Base-by-base conservation (phyloP, 2,113 vertebrate species). In the Pyrgilauda ruficollis region DNA sequence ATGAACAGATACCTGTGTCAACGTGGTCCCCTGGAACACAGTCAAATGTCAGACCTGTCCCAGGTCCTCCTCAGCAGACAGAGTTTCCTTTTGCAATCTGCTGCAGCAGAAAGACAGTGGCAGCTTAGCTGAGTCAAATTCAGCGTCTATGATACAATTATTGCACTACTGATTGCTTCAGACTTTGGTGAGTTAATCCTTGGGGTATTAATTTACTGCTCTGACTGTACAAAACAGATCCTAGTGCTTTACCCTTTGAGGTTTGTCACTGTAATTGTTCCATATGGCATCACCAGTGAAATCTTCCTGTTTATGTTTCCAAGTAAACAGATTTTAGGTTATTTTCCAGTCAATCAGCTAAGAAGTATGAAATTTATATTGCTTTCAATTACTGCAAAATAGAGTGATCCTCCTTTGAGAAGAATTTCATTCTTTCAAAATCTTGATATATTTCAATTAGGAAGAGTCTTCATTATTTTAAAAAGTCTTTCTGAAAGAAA, bases 201-300 rank as follows among this genome's bases (percentile, higher is more conserved):
- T 68, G 27, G 93, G 84, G 96, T 77, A 97, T 97, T 98, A 90
- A 97, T 97, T 97, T 97, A 86, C 84, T 93, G 69, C 67, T 64
- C 59, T 33, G 88, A 72, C 64, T 87, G 53, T 52, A 63, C 69
- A 93, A 73, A 94, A 96, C 63, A 88, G 50, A 97, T 95, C 68
- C 46, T 81, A 87, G 39, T 62, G 53, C 35, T 93, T 84, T 92
- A 84, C 16, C 70, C 94, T 68, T 76, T 75, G 93, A 94, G 79
- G 53, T 20, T 27, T 87, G 61, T 76, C 39, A 20, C 44, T 76
- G 26, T 95, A 94, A 97, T 97, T 94, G 87, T 74, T 87, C 62
- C 50, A 82, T 61, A 70, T 53, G 59, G 28, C 66, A 19, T 16
- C 23, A 52, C 27, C 35, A 93, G 41, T 63, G 82, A 62, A 70